Evolutionary conservation across 2,113 vertebrate genomes (phyloP).

Genomic region (Tupaia tana): DNA sequence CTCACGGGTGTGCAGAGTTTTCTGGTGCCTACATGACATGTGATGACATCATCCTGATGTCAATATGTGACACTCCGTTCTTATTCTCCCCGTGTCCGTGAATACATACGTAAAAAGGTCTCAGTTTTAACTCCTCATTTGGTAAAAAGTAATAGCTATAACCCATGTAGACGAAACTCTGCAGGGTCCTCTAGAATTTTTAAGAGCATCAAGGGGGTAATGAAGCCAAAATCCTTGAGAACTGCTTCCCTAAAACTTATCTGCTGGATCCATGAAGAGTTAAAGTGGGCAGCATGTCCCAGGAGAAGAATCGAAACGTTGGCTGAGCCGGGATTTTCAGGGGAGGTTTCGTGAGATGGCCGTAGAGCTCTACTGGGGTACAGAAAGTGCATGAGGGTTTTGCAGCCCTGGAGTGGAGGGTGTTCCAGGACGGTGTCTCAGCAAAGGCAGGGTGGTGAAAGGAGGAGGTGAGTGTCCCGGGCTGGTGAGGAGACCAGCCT

Average conservation of each 20-base stretch:
- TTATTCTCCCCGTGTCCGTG: neutral
- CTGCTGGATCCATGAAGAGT: neutral
- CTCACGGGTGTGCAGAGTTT: neutral
- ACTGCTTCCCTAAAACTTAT: neutral
- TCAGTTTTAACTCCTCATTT: neutral
- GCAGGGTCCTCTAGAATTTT: neutral
- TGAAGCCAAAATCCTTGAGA: neutral
- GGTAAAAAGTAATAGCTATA: neutral
- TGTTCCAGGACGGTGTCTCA: neutral
- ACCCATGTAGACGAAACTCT: neutral
- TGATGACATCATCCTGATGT: neutral
- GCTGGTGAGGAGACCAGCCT: neutral
- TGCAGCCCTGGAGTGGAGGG: neutral
- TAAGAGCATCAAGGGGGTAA: neutral
- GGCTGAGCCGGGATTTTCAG: too few relatives aligned
- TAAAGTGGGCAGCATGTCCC: neutral
- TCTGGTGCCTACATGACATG: neutral
- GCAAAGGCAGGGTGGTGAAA: neutral
- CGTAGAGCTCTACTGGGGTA: neutral
- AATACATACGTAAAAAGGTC: neutral
- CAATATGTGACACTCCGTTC: neutral
- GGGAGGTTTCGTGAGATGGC: fast-evolving
- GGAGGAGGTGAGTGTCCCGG: neutral
- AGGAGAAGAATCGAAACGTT: neutral
- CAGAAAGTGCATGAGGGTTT: neutral